A percentile compares a stretch with the other conserved stretches of the same genome.
These are phyloP conservation scores for Crotalus tigris DNA, from an alignment of 2,113 vertebrate genomes.

Conservation along the genomic window DNA sequence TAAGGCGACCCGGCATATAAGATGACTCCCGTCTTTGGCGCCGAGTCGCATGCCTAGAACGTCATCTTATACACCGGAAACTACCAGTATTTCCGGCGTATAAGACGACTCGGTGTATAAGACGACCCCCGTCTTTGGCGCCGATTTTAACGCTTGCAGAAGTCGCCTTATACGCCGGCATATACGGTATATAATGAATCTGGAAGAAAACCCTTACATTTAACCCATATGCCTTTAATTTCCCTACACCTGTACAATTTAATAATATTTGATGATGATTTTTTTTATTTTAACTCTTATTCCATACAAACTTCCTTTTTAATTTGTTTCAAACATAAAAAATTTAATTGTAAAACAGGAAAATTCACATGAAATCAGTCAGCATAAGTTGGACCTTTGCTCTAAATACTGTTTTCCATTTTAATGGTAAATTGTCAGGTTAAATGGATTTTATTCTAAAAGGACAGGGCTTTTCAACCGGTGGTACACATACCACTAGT, in stretches of 20 bases:
- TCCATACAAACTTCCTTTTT: not conserved
- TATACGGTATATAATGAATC: not conserved
- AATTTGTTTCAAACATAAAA: constrained; percentile 13
- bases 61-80: no score
- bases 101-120: no score
- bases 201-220: not conserved
- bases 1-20: no score
- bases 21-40: no score
- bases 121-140: no score
- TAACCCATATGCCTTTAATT: constrained; percentile 26
- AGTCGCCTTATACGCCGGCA: no score
- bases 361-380: not conserved
- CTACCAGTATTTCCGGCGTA: no score
- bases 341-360: not conserved
- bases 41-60: no score
- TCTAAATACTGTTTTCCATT: constrained; percentile 42
- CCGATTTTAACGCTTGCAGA: no score
- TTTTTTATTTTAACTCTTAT: not conserved
- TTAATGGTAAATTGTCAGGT: constrained; percentile 32
- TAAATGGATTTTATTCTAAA: constrained; percentile 34
- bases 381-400: constrained; percentile 3
- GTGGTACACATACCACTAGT: no score
- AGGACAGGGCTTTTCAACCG: no score
- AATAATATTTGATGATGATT: not conserved
- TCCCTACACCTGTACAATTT: not conserved